Conservation (phyloP, 2,888 invertebrate species). For the Cryptosula pallasiana region DNA sequence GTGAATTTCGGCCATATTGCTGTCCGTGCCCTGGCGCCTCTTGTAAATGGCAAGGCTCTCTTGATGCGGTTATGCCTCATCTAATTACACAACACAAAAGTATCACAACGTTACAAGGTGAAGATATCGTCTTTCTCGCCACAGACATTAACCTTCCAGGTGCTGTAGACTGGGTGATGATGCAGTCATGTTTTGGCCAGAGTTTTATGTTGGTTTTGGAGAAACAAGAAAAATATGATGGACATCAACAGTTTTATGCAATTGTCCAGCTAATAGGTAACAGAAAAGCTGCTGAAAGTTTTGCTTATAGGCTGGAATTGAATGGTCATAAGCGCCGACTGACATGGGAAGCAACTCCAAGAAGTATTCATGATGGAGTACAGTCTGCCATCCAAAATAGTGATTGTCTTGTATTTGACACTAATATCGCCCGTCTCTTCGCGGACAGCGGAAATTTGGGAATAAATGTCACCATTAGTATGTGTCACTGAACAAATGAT, state of each 20-base stretch:
- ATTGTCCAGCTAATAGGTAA: conserved; percentile 98
- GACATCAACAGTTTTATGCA: conserved; percentile 63
- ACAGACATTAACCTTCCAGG: conserved; percentile 99
- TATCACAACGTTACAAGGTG: conserved; percentile 94
- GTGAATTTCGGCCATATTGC: conserved; percentile 94
- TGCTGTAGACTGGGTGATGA: conserved; percentile 98
- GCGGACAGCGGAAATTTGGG: conserved; percentile 98
- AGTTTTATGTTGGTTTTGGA: conserved; percentile 99
- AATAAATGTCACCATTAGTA: conserved; percentile 91
- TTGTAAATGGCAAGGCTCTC: conserved; percentile 97
- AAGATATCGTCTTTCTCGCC: conserved; percentile 98
- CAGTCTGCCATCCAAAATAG: conserved; percentile 94
- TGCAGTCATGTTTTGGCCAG: conserved; percentile 99
- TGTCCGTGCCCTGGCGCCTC: conserved; percentile 99
- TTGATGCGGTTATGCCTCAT: conserved; percentile 98
- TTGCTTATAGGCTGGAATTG: conserved; percentile 93
- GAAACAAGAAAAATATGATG: conserved; percentile 83
- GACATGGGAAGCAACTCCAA: conserved; percentile 98
- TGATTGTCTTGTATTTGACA: conserved; percentile 98
- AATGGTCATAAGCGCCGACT: conserved; percentile 89
- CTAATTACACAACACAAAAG: conserved; percentile 85
- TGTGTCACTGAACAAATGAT: conserved; percentile 31
- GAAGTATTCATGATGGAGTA: conserved; percentile 97
- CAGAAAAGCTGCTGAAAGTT: conserved; percentile 96
- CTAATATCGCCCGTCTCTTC: conserved; percentile 93